Percentiles rank a stretch among this genome's conserved stretches.
phyloP scores from a whole-genome alignment of 1,140 invertebrate species.

The Apis cerana region DNA sequence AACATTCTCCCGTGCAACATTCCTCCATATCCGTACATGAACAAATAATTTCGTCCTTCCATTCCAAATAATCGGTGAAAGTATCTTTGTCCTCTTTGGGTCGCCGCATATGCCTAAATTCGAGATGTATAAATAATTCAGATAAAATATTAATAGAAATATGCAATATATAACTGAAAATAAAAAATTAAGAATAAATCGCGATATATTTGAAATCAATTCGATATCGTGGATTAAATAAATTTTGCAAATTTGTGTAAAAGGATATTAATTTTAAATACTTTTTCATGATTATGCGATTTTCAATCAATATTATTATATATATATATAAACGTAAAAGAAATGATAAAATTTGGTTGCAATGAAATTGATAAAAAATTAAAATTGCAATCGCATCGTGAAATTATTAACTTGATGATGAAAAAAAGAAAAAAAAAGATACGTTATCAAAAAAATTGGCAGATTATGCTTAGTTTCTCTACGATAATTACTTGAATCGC shows the following conservation, averaged over 20 bases:
- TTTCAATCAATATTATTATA: too few relatives aligned
- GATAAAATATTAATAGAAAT: too few relatives aligned
- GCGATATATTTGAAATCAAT: background rate
- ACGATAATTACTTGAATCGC: constrained; percentile 48
- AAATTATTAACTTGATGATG: background rate
- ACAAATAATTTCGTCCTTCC: constrained; percentile 16
- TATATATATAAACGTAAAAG: too few relatives aligned
- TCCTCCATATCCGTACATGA: constrained; percentile 6
- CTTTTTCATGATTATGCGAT: too few relatives aligned
- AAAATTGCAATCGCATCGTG: background rate
- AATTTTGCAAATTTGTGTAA: background rate
- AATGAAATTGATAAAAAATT: background rate
- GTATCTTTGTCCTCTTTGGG: constrained; percentile 21
- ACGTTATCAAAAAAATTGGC: background rate
- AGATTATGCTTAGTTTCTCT: constrained; percentile 4
- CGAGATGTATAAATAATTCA: too few relatives aligned
- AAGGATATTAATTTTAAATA: too few relatives aligned
- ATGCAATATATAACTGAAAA: too few relatives aligned
- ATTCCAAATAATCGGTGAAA: constrained; percentile 18
- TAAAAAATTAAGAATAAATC: too few relatives aligned
- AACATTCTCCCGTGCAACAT: background rate
- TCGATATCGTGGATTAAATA: background rate
- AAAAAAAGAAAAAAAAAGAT: background rate
- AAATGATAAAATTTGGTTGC: background rate
- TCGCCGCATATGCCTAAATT: background rate